Conservation (phyloP, 23 tunicate species). For the Styela clava region DNA sequence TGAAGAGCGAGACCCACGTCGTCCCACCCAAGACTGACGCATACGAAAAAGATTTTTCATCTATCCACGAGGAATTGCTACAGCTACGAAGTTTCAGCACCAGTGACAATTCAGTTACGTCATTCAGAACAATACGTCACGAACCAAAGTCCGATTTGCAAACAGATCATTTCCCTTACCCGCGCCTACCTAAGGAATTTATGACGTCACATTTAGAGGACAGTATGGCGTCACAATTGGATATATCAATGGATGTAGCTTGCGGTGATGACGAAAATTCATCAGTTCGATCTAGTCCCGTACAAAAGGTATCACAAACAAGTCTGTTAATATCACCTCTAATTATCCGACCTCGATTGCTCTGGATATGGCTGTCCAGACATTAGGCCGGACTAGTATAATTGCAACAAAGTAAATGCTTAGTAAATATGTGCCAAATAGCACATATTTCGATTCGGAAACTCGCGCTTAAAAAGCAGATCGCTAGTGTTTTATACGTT, state of each 20-base stretch:
- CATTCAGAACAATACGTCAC: not conserved
- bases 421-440: no score
- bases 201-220: not conserved
- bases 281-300: slow-evolving; percentile 1
- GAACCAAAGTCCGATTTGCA: not conserved
- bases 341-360: no score
- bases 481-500: no score
- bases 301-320: slow-evolving; percentile 27
- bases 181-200: not conserved
- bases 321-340: no score
- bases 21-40: not conserved
- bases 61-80: slow-evolving; percentile 11
- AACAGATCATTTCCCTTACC: not conserved
- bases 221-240: slow-evolving; percentile 5
- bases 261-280: slow-evolving; percentile 17
- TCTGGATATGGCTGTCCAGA: no score
- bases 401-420: no score
- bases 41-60: not conserved
- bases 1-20: slow-evolving; percentile 3
- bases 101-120: slow-evolving; percentile 5
- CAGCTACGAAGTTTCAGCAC: slow-evolving; percentile 7
- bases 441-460: no score
- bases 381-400: no score
- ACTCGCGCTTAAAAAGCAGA: no score
- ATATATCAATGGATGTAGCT: slow-evolving; percentile 4